Conservation (phyloP, 2,113 vertebrate species). For the Fulmarus glacialis region DNA sequence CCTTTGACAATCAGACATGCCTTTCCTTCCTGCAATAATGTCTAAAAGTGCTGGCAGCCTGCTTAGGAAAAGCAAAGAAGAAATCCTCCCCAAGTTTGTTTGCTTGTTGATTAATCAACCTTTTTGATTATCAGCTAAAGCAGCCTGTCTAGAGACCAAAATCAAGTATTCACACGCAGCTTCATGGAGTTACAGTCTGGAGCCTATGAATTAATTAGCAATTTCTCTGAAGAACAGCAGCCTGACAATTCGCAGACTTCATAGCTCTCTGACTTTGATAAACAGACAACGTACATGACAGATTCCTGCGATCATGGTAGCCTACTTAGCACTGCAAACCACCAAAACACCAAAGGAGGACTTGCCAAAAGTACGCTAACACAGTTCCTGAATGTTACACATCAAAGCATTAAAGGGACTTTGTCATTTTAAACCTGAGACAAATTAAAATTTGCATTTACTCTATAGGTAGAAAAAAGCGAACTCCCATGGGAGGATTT, state of each 20-base stretch:
- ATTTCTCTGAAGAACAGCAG: background rate
- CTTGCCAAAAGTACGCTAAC: background rate
- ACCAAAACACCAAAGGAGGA: background rate
- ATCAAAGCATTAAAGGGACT: background rate
- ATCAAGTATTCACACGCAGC: background rate
- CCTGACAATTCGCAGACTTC: background rate
- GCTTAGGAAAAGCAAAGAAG: background rate
- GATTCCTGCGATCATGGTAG: background rate
- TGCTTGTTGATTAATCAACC: background rate
- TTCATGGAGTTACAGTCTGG: background rate
- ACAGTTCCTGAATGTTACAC: background rate
- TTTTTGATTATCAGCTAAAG: background rate
- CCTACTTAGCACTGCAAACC: background rate
- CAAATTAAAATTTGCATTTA: background rate
- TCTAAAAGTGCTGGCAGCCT: background rate
- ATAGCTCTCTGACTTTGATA: background rate
- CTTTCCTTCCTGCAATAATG: background rate
- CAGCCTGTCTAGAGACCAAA: background rate
- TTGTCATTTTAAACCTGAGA: background rate
- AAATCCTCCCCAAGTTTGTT: background rate
- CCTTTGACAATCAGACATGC: conserved; percentile 26
- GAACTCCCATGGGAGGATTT: background rate
- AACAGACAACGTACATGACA: background rate
- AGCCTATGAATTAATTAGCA: conserved; percentile 42
- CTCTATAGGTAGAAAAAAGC: background rate